phyloP scores from a whole-genome alignment of 2,113 vertebrate genomes.

The Urocynchramus pylzowi region DNA sequence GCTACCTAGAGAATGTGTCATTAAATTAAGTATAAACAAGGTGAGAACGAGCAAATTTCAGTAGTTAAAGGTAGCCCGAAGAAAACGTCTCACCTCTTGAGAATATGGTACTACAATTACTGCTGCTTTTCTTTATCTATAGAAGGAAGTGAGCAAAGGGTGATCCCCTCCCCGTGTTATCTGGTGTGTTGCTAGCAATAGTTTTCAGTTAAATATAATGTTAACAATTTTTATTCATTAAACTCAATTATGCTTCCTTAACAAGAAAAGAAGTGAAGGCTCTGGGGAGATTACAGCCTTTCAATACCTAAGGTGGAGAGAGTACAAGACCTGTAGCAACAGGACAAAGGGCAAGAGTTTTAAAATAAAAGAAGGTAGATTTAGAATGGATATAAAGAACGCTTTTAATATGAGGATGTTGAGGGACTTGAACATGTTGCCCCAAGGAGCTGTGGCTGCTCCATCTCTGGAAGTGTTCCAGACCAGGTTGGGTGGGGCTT shows the following conservation, averaged over 20 bases:
- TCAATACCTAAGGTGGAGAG: neutral
- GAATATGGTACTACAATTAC: neutral
- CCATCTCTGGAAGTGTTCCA: neutral
- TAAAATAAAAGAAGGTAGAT: neutral
- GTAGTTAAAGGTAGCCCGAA: neutral
- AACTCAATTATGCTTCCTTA: neutral
- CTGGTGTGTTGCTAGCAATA: neutral
- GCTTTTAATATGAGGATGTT: neutral
- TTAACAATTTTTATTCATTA: neutral
- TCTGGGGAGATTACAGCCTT: neutral
- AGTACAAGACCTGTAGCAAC: neutral
- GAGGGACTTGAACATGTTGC: neutral
- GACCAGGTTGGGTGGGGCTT: neutral
- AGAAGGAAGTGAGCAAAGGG: neutral
- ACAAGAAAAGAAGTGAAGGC: neutral
- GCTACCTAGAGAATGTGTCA: neutral
- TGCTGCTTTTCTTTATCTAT: neutral
- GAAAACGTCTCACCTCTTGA: neutral
- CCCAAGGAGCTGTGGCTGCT: neutral
- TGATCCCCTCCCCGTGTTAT: accelerated
- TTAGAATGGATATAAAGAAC: neutral
- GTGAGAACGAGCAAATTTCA: neutral
- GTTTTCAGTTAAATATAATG: neutral
- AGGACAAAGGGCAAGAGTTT: neutral
- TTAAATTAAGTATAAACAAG: neutral